These are phyloP conservation scores for Amazona vittata DNA, from an alignment of 2,113 vertebrate genomes.

Conservation along the genomic window DNA sequence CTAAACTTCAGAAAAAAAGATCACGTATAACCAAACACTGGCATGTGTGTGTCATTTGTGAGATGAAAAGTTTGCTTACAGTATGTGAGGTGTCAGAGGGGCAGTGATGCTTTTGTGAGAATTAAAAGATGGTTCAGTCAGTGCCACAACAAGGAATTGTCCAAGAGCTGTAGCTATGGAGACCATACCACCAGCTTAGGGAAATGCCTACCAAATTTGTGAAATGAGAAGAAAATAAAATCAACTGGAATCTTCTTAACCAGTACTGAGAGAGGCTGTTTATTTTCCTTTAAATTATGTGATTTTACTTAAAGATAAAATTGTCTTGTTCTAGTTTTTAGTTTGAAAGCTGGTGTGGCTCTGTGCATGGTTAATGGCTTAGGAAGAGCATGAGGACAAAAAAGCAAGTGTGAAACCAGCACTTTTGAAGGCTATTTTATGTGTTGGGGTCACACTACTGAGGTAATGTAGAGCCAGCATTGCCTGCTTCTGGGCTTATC, in stretches of 20 bases:
- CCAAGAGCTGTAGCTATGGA: not conserved
- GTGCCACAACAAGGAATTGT: not conserved
- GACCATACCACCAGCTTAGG: not conserved
- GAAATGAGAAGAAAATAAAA: not conserved
- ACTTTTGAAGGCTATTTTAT: not conserved
- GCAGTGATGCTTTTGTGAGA: not conserved
- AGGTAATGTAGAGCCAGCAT: not conserved
- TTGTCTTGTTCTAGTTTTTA: not conserved
- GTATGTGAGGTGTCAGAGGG: not conserved
- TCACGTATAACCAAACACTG: not conserved
- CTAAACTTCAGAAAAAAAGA: not conserved
- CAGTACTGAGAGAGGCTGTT: not conserved
- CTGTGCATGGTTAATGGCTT: not conserved
- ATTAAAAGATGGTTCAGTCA: not conserved
- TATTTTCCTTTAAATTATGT: not conserved
- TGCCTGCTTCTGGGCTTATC: not conserved
- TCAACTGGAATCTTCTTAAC: not conserved
- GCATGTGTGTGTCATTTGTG: not conserved
- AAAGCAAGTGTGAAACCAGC: not conserved
- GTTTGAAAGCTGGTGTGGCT: not conserved
- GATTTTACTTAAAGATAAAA: not conserved
- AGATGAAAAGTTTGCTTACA: not conserved
- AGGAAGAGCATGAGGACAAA: not conserved
- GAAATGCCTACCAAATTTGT: not conserved
- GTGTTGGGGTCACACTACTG: not conserved